Evolutionary conservation across 1,140 invertebrate genomes (phyloP).

Genomic region (Trachymyrmex septentrionalis): DNA sequence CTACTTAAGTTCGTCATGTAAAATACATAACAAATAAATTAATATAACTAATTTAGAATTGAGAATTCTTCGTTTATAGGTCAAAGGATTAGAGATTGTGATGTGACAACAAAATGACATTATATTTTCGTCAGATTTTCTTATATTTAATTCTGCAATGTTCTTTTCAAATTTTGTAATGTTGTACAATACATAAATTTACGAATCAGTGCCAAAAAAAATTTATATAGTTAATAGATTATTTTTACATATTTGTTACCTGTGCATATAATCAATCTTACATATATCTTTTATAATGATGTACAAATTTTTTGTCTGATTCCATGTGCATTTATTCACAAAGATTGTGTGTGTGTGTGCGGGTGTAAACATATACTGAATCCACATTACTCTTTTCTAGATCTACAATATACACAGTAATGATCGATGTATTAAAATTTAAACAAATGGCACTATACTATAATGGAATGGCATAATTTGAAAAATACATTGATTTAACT

Average conservation of each 20-base stretch:
- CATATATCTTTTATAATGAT: not conserved
- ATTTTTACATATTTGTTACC: slow-evolving; percentile 20
- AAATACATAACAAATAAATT: not conserved
- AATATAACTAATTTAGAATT: not conserved
- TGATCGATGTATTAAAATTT: not conserved
- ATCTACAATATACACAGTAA: slow-evolving; percentile 8
- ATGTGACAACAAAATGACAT: not conserved
- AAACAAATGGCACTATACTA: slow-evolving; percentile 18
- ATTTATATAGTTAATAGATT: not conserved
- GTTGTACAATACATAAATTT: not conserved
- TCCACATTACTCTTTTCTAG: not conserved
- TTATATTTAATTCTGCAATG: slow-evolving; percentile 10
- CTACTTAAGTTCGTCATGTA: not conserved
- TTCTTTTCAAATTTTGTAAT: slow-evolving; percentile 3
- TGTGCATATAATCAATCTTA: slow-evolving; percentile 6
- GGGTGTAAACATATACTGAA: not conserved
- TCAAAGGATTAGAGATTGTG: not conserved
- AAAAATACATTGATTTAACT: not conserved
- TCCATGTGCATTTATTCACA: not conserved
- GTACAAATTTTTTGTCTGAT: slow-evolving; percentile 9
- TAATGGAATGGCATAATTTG: slow-evolving; percentile 16
- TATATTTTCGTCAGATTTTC: not conserved
- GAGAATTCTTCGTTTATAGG: not conserved
- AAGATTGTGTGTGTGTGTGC: not conserved
- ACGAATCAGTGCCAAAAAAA: slow-evolving; percentile 7